A percentile compares a stretch with the other conserved stretches of the same genome.
phyloP scores from a whole-genome alignment of 2,113 vertebrate genomes.

The Stercorarius parasiticus region DNA sequence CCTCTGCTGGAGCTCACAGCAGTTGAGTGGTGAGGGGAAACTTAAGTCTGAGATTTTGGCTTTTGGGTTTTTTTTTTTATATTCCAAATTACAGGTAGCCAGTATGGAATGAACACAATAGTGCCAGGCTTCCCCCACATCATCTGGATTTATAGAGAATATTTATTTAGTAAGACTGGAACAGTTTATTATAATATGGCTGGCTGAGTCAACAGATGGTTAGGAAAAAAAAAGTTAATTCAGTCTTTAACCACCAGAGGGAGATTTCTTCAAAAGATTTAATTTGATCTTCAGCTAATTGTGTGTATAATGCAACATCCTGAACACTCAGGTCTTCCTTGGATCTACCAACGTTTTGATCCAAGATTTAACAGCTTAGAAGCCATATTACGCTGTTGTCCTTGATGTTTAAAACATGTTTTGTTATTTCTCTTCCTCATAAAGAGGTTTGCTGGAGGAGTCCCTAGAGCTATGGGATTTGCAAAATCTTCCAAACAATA shows the following conservation, averaged over 20 bases:
- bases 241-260: constrained; percentile 4
- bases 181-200: background rate
- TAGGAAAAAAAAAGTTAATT: background rate
- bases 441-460: background rate
- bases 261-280: background rate
- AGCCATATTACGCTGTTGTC: background rate
- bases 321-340: background rate
- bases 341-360: background rate
- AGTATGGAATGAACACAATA: background rate
- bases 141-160: background rate
- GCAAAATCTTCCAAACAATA: background rate
- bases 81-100: background rate
- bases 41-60: background rate
- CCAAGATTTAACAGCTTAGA: background rate
- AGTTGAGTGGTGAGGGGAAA: background rate
- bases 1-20: background rate
- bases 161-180: background rate
- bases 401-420: background rate
- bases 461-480: background rate
- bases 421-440: background rate
- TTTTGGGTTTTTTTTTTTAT: background rate
- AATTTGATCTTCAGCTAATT: background rate
- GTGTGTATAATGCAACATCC: background rate
- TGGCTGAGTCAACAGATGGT: background rate
- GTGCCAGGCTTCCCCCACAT: background rate